Evolutionary conservation across 2,888 invertebrate species (phyloP), one percentile per base, ranked within the genome.

Genomic region (Fabriciana adippe): DNA sequence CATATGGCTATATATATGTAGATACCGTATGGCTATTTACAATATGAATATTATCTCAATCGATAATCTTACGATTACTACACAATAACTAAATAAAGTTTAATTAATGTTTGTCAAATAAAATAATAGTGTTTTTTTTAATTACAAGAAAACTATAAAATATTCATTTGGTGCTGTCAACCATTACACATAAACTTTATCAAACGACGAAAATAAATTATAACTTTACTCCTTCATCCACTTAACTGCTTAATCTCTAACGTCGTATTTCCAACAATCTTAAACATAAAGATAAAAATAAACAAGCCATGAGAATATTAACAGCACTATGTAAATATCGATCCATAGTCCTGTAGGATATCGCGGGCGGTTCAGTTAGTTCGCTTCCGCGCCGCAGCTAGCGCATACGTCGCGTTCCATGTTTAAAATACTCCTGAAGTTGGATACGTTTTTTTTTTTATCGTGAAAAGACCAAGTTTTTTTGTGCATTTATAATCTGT

Each of bases 281-380:
- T 68, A 72, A 69, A 72, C 69, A 71, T 75, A 69, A 75, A 73
- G 73, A 75, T 78, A 79, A 76, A 78, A 79, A 79, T 78, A 79
- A 78, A 77, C 73, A 78, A 75, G 74, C 76, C 69, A 71, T 68
- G 75, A 82, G 85, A 85, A 89, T 89, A 89, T 89, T 89, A 90
- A 89, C 89, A 88, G 83, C 85, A 83, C 84, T 87, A 90, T 90
- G 88, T 90, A 88, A 89, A 90, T 91, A 92, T 92, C 89, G 92
- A 92, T 92, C 87, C 84, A 86, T 90, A 88, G 83, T 92, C 78
- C 80, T 89, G 87, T 82, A 90, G 91, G 91, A 91, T 86, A 87
- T 87, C 86, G 88, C 85, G 82, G 79, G 78, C 75, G 47, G 67
- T 56, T 63, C 79, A 76, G 86, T 85, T 90, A 90, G 92, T 91